These are phyloP conservation scores for Antheraea assamensis DNA, from an alignment of 2,888 invertebrate species.

Conservation along the genomic window DNA sequence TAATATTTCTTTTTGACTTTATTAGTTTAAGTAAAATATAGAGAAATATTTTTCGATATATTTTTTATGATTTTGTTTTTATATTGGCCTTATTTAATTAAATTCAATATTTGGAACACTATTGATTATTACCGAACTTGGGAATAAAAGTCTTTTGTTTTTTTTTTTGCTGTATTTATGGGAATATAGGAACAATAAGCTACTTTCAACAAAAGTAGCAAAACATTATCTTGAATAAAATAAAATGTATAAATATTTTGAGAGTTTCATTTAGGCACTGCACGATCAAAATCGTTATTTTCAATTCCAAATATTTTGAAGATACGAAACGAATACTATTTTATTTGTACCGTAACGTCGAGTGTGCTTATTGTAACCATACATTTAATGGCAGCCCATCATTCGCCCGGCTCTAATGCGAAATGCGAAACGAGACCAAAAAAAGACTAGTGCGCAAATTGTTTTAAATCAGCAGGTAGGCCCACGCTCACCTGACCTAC, in stretches of 20 bases:
- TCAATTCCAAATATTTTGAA: background rate
- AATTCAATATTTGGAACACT: background rate
- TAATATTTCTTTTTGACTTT: background rate
- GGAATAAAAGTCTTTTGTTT: background rate
- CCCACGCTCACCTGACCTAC: slow-evolving; percentile 75
- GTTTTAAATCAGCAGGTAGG: slow-evolving; percentile 79
- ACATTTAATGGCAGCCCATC: slow-evolving; percentile 59
- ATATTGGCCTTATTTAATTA: no score
- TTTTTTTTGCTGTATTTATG: background rate
- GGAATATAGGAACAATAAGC: background rate
- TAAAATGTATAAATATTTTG: background rate
- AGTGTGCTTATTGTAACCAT: slow-evolving; percentile 3
- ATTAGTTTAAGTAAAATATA: background rate
- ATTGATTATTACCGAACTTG: background rate
- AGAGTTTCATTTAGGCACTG: background rate
- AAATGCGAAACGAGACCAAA: slow-evolving; percentile 53
- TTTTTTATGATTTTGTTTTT: no score
- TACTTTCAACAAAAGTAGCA: background rate
- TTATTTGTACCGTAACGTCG: slow-evolving; percentile 16
- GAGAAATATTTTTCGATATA: background rate
- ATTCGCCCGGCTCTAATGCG: slow-evolving; percentile 60
- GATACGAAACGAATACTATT: background rate
- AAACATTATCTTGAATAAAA: background rate
- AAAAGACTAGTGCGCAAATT: slow-evolving; percentile 71
- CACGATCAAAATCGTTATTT: background rate